Percentiles rank a stretch among this genome's conserved stretches.
phyloP scores from a whole-genome alignment of 2,113 vertebrate species.

The Condylura cristata region DNA sequence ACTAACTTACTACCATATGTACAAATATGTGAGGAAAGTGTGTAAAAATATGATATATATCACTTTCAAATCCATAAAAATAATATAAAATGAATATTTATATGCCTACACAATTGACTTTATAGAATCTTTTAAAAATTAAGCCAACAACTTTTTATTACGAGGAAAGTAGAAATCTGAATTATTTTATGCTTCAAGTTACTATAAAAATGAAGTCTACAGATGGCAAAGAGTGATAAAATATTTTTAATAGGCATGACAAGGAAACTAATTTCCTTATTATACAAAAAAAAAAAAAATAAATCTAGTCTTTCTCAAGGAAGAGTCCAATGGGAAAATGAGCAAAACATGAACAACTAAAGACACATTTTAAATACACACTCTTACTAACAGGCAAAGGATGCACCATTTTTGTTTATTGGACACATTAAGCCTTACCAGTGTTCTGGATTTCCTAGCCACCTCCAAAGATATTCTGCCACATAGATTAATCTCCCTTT shows the following conservation, averaged over 20 bases:
- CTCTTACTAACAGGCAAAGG: neutral
- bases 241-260: neutral
- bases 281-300: neutral
- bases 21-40: neutral
- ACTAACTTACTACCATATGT: conserved; percentile 18
- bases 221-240: neutral
- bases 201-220: conserved; percentile 13
- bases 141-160: conserved; percentile 16
- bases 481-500: neutral
- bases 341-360: neutral
- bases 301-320: conserved; percentile 25
- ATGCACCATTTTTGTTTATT: neutral
- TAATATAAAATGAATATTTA: conserved; percentile 33
- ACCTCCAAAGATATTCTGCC: neutral
- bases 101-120: neutral
- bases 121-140: neutral
- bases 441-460: neutral
- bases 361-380: neutral
- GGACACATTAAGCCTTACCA: neutral
- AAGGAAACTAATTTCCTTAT: conserved; percentile 1
- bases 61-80: conserved; percentile 31
- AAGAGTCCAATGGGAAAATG: conserved; percentile 1
- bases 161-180: neutral
- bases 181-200: neutral
- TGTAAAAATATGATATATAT: neutral